Evolutionary conservation across 2,888 invertebrate species (phyloP), one percentile per base, ranked within the genome.

Genomic region (Atethmia centrago): DNA sequence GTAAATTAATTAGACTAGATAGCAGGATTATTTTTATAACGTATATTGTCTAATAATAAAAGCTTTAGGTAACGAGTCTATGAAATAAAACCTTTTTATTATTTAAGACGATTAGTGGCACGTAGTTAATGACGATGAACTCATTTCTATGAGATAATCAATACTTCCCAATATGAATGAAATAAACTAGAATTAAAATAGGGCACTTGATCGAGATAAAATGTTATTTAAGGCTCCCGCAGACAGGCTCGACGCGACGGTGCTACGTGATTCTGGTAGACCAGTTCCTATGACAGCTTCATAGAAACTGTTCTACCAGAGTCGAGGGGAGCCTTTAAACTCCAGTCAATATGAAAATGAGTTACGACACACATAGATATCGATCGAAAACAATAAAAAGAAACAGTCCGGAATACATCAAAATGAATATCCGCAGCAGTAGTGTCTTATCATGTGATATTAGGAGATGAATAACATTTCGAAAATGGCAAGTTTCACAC

Each of bases 1-100:
- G 72, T 74, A 66, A 71, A 79, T 85, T 59, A 83, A 85, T 85
- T 77, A 80, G 82, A 79, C 74, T 77, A 67, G 77, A 79, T 77
- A 71, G 74, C 42, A 40, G 14, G 45, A 61, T 53, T 63, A 64
- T 72, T 71, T 76, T 55, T 65, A 55, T 42, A 70, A 58, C 31
- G 58, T 59, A 59, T 40, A 47, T 61, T 7, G 59, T 47, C 56
- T 64, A 55, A 63, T 81, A 71, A 72, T 70, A 72, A 63, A 66
- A 59, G n/a, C 45, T 16, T 71, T 68, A n/a, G n/a, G n/a, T n/a
- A 36, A 71, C 12, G 19, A 53, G n/a, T 36, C 47, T 53, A 28
- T 69, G 36, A 56, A 63, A 59, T 31, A 40, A 64, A 77, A 63
- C 42, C 3, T 14, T 28, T 42, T 12, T 66, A 59, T 49, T 42